Evolutionary conservation across 2,797 vertebrate species (phyloP).

Genomic region (Neosalanx taihuensis): DNA sequence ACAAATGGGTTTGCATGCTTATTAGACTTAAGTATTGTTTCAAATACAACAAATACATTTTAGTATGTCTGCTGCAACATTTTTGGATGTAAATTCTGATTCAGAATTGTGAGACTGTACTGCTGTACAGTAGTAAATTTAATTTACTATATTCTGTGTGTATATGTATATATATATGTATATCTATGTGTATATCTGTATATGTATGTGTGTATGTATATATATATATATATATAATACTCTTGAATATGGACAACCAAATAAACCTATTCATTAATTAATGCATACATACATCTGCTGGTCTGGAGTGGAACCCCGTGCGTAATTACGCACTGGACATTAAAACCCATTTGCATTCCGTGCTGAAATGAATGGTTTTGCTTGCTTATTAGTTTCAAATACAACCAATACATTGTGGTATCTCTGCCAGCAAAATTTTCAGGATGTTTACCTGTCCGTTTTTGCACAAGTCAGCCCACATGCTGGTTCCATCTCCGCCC

Average conservation of each 20-base stretch:
- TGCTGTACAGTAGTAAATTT: too few species aligned
- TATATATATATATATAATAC: too few species aligned
- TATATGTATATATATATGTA: too few species aligned
- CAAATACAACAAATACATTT: not conserved
- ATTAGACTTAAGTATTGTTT: not conserved
- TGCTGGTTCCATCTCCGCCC: constrained; percentile 94
- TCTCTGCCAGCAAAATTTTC: not conserved
- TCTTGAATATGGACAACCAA: too few species aligned
- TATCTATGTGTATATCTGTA: too few species aligned
- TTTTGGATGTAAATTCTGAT: not conserved
- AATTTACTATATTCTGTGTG: too few species aligned
- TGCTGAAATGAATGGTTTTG: not conserved
- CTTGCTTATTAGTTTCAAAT: not conserved
- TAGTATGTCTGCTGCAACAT: not conserved
- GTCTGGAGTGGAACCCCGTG: not conserved
- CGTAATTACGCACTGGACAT: not conserved
- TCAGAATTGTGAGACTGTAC: not conserved
- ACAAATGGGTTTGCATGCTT: not conserved
- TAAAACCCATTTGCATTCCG: not conserved
- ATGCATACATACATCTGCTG: not conserved
- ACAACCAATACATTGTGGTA: not conserved
- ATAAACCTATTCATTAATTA: too few species aligned
- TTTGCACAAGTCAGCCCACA: constrained; percentile 98
- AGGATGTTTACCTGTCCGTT: constrained; percentile 85
- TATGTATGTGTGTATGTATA: too few species aligned